Base-by-base conservation (phyloP, 2,797 vertebrate species). In the Danio choprae region DNA sequence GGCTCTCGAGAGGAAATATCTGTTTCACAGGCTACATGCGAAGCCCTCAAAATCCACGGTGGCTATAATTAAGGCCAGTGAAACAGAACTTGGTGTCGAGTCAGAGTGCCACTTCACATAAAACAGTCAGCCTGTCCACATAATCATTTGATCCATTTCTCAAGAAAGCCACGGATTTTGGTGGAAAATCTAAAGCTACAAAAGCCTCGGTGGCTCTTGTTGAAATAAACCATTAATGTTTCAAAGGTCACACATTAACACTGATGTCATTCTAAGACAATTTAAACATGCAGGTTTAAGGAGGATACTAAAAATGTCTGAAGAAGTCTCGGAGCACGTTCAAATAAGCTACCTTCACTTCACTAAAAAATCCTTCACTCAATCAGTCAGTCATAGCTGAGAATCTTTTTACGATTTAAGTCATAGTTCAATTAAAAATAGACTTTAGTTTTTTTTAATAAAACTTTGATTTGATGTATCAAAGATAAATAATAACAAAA, bases 61-160 rank as follows among this genome's bases (percentile, higher is more conserved):
- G 89, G 86, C 90, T 92, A 79, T 93, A 93, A 94, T 93, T 92
- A 93, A 86, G 88, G 89, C 72, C 90, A 89, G 89, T 91, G 90
- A 93, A 93, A 91, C 84, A 89, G 87, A 91, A 93, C 89, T 90
- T 90, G 90, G 87, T 7, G 36, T 81, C 84, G 81, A 85, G 84
- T 69, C 50, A 59, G 83, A 84, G 85, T 87, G 82, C 86, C 81
- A 86, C 88, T 90, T 86, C 77, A 92, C 90, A 91, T 94, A 91
- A 93, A 29, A 29, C 29, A 29, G 29, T 29, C 93, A 93, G 92
- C 77, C 38, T 12, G 8, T 65, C 84, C 79, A 84, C 68, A 56
- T 83, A 73, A 46, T 86, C 81, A 86, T 90, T 89, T 87, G 78
- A 89, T 84, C 80, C 84, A 82, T 76, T 86, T 80, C 84, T 86